Conservation (phyloP, 2,113 vertebrate genomes). For the Galemys pyrenaicus region DNA sequence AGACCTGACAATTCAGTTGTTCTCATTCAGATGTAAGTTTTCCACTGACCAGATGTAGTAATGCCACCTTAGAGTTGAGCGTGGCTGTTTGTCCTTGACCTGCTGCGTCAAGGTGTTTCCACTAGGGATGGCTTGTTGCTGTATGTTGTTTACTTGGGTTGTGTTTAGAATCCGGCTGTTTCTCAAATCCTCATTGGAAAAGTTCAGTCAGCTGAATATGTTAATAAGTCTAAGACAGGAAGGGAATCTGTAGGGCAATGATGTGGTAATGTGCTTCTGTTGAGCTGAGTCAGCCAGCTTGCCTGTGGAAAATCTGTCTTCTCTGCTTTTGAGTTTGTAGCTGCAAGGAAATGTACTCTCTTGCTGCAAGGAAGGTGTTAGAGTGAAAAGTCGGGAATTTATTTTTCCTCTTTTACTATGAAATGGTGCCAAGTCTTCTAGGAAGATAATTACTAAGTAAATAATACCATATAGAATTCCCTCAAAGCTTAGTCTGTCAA, state of each 20-base stretch:
- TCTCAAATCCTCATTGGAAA: background rate
- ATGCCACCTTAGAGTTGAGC: too few relatives aligned
- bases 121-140: background rate
- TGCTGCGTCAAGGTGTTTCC: background rate
- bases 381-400: background rate
- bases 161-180: background rate
- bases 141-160: background rate
- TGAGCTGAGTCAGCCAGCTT: background rate
- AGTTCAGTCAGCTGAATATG: background rate
- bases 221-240: background rate
- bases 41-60: background rate
- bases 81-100: background rate
- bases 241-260: background rate
- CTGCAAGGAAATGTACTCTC: background rate
- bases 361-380: background rate
- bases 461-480: background rate
- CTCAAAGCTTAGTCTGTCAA: background rate
- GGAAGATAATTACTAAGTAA: background rate
- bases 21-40: background rate
- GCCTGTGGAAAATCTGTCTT: background rate
- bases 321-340: background rate
- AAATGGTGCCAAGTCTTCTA: background rate
- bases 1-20: background rate
- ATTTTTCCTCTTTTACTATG: background rate
- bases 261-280: background rate